Percentiles rank a stretch among this genome's conserved stretches.
Conservation (phyloP, 1,140 invertebrate genomes). For the Lasaia peninsularis region DNA sequence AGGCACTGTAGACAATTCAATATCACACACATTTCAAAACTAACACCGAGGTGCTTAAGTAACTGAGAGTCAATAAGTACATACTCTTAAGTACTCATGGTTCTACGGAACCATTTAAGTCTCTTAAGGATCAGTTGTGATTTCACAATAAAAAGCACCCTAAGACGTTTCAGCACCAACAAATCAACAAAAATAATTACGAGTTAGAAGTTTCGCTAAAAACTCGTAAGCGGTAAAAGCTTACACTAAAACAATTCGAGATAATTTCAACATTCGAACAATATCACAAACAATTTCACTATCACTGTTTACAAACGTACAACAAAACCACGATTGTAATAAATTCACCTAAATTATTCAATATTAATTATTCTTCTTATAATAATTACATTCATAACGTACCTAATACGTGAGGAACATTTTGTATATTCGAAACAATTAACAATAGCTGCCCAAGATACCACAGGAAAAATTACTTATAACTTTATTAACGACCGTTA, state of each 20-base stretch:
- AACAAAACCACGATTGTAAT: not conserved
- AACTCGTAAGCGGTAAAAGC: not conserved
- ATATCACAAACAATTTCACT: conserved; percentile 5
- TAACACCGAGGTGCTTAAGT: not conserved
- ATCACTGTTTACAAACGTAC: not conserved
- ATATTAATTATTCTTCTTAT: conserved; percentile 1
- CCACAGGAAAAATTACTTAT: not conserved
- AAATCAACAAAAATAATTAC: no score
- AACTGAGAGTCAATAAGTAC: no score
- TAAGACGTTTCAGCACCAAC: no score
- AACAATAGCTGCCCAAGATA: not conserved
- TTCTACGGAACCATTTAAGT: no score
- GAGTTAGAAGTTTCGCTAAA: not conserved
- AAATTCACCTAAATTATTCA: not conserved
- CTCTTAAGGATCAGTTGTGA: no score
- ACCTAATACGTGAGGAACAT: not conserved
- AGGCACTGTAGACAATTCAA: conserved; percentile 44
- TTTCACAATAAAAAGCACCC: no score
- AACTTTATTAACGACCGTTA: no score
- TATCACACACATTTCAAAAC: conserved; percentile 39
- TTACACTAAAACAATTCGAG: not conserved
- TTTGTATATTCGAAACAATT: not conserved
- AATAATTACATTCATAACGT: not conserved
- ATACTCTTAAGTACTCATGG: no score
- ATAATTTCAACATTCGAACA: not conserved